Base-by-base conservation (phyloP, 2,113 vertebrate species). In the Salvelinus namaycush region DNA sequence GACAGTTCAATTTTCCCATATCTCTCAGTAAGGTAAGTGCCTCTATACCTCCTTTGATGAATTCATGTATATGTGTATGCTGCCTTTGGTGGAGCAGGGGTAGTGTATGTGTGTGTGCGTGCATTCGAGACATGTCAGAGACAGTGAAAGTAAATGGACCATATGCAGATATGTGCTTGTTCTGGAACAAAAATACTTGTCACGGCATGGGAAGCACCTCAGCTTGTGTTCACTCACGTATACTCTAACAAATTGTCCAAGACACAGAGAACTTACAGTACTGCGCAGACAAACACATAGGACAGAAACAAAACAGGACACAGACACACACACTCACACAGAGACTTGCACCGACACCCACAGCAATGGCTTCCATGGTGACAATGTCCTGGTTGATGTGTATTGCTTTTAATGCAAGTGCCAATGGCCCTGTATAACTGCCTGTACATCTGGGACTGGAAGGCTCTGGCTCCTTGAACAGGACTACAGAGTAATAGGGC, bases 311-410 rank as follows among this genome's bases (percentile, higher is more conserved):
- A 26, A 68, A 4, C n/a, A 8, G 13, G n/a, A 68, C 65, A 29
- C 65, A 67, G n/a, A 67, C 65, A 31, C 26, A 11, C 66, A 68
- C 11, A 31, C 65, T 13, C 65, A 67, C 16, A 39, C 67, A 11
- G 26, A 68, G 1, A 39, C 29, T 3, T 26, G 7, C 29, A 68
- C 66, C 26, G 13, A 59, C 51, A 72, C 24, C 26, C 24, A 8
- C 26, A 12, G 7, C 20, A 75, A 20, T 68, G 31, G 20, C 31
- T 8, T 39, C 6, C 13, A 67, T 67, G 65, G 18, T 29, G 65
- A 67, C 14, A 67, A 67, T 67, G 11, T 67, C 24, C 26, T 67
- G 24, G 65, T 29, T 27, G 65, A 67, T 67, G 65, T 67, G n/a
- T 29, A 67, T 29, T 26, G 65, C 14, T 18, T 67, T 67, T 67